Conservation (phyloP, 2,888 invertebrate genomes). For the Cephus rjabovi region DNA sequence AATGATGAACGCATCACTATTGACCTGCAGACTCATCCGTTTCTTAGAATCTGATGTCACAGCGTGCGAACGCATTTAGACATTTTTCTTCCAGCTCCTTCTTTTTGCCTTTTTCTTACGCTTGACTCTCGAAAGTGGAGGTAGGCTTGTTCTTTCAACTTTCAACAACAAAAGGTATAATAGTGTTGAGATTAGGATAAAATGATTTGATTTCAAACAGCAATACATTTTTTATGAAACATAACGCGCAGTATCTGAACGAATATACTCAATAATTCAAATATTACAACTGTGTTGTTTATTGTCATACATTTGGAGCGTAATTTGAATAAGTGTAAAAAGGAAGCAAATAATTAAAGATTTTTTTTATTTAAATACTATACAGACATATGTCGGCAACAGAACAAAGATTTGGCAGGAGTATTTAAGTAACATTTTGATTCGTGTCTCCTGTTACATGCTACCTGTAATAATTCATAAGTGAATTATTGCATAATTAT, state of each 20-base stretch:
- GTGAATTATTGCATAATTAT: background rate
- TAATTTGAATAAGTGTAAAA: background rate
- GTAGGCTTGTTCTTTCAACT: too few relatives aligned
- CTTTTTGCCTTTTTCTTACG: too few relatives aligned
- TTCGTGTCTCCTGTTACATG: background rate
- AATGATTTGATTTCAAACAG: background rate
- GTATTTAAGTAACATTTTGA: background rate
- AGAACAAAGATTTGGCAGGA: slow-evolving; percentile 6
- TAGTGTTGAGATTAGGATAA: background rate
- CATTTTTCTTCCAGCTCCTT: background rate
- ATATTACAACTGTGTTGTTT: background rate
- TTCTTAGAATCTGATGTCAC: background rate
- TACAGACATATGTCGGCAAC: slow-evolving; percentile 7
- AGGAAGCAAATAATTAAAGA: background rate
- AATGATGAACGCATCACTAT: background rate
- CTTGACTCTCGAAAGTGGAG: too few relatives aligned
- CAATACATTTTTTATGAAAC: background rate
- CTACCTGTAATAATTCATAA: background rate
- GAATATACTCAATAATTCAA: too few relatives aligned
- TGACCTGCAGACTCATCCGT: background rate
- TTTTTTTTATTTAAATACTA: slow-evolving; percentile 7
- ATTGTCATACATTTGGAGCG: background rate
- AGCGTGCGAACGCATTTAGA: background rate
- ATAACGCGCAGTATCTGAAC: background rate
- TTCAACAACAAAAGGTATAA: too few relatives aligned